Evolutionary conservation across 2,797 vertebrate species (phyloP), one percentile per base, ranked within the genome.

Genomic region (Centropyge bicolor): DNA sequence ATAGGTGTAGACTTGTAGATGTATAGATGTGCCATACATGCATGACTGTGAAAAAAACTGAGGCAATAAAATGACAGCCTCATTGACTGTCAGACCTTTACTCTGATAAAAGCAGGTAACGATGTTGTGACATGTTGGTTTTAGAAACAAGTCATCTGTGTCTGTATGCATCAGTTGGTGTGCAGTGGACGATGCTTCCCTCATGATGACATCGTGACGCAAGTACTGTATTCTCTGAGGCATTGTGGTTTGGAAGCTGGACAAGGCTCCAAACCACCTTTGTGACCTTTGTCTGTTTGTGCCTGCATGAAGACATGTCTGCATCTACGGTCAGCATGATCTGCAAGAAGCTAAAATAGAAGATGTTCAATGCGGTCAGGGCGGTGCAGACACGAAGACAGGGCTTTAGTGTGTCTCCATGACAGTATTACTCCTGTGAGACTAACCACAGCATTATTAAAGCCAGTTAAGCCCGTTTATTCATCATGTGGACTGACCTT

Each of bases 241-340:
- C 65, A 43, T 16, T 83, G 80, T 45, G 85, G 86, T 83, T 74
- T 76, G 84, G 83, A 73, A 24, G 38, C 48, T 19, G 46, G 66
- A 65, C 62, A 63, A n/a, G 27, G 38, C 55, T 78, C 86, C 17
- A 45, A 69, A 78, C 74, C 82, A 69, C 71, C 69, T 69, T 20
- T 40, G 19, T 62, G 76, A 86, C 76, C 49, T 80, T 38, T 78
- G 73, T 46, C 60, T 67, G 62, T 70, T 48, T 63, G 43, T 52
- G 60, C 54, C 75, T 62, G 74, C 71, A 80, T 83, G 77, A 90
- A 56, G 59, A 80, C 79, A 86, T 78, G 84, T 88, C 83, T 91
- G 83, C 65, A 74, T 70, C 27, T 35, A 17, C 4, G 3, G 40
- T 22, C 65, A 11, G 9, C 41, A 49, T 36, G 31, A 78, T 61